Conservation (phyloP, 2,797 vertebrate genomes). For the Steatocranus sp. region DNA sequence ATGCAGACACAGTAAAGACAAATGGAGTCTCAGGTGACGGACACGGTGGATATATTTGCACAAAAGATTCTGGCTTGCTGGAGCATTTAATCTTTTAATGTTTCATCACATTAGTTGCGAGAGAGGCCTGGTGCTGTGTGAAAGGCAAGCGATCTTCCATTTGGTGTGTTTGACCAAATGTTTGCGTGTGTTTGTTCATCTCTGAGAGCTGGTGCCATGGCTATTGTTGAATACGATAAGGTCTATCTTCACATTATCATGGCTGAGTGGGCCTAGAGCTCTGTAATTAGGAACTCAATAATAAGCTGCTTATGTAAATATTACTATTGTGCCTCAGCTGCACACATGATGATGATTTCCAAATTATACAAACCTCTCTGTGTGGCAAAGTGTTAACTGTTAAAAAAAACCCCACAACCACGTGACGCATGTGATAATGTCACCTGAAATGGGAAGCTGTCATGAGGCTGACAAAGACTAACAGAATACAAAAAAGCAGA, state of each 20-base stretch:
- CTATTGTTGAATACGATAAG: slow-evolving; percentile 21
- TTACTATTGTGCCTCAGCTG: slow-evolving; percentile 25
- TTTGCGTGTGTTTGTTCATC: slow-evolving; percentile 32
- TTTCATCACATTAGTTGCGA: not conserved
- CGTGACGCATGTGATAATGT: not conserved
- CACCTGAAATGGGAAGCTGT: not conserved
- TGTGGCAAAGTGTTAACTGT: not conserved
- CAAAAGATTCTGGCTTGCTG: not conserved
- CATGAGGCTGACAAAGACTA: not conserved
- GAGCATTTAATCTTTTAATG: not conserved
- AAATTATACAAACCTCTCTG: not conserved
- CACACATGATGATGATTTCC: not conserved
- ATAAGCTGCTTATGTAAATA: slow-evolving; percentile 60
- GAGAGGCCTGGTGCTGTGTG: not conserved
- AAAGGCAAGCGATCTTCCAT: not conserved
- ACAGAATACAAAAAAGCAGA: not conserved
- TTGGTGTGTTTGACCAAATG: slow-evolving; percentile 21
- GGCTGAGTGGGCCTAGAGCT: slow-evolving; percentile 26
- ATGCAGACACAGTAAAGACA: not conserved
- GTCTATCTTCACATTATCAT: slow-evolving; percentile 41
- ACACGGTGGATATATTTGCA: not conserved
- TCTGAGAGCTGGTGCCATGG: slow-evolving; percentile 4
- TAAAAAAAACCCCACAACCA: fast-evolving
- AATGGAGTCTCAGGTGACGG: not conserved
- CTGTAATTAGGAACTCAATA: slow-evolving; percentile 35